A percentile compares a stretch with the other conserved stretches of the same genome.
phyloP scores from a whole-genome alignment of 1,140 invertebrate species.

The Micrasema minimum region DNA sequence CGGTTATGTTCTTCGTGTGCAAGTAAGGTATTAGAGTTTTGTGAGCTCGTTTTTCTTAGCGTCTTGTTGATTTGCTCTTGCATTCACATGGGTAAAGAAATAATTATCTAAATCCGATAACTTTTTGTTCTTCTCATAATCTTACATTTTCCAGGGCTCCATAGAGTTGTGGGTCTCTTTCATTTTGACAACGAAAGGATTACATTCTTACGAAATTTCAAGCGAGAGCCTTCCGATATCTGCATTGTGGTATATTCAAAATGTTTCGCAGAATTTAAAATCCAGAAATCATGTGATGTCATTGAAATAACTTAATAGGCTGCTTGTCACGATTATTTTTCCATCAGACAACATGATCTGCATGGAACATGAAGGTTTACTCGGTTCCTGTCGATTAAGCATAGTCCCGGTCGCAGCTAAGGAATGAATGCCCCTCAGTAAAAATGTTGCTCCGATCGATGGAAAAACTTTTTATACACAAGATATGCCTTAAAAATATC shows the following conservation, averaged over 20 bases:
- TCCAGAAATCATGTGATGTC: constrained; percentile 37
- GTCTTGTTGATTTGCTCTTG: not conserved
- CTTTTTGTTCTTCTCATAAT: not conserved
- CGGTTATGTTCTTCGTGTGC: not conserved
- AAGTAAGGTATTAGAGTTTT: constrained; percentile 4
- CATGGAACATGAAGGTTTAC: not conserved
- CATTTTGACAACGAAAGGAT: constrained; percentile 4
- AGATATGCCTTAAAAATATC: constrained; percentile 20
- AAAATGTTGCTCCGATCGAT: constrained; percentile 3
- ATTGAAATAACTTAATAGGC: constrained; percentile 50
- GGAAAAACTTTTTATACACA: not conserved
- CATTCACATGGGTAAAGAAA: constrained; percentile 4
- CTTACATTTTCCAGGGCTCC: constrained; percentile 8
- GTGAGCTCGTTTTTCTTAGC: not conserved
- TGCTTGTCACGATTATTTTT: constrained; percentile 32
- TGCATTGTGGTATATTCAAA: constrained; percentile 6
- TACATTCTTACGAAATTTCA: not conserved
- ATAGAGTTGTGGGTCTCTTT: constrained; percentile 5
- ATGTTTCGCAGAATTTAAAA: constrained; percentile 13
- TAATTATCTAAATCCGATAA: constrained; percentile 4
- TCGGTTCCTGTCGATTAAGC: constrained; percentile 12
- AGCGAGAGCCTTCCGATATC: constrained; percentile 10
- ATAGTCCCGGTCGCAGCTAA: constrained; percentile 16
- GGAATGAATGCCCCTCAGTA: constrained; percentile 17
- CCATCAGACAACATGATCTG: constrained; percentile 10